These are phyloP conservation scores for Staurois parvus DNA, from an alignment of 2,797 vertebrate species.

Conservation along the genomic window DNA sequence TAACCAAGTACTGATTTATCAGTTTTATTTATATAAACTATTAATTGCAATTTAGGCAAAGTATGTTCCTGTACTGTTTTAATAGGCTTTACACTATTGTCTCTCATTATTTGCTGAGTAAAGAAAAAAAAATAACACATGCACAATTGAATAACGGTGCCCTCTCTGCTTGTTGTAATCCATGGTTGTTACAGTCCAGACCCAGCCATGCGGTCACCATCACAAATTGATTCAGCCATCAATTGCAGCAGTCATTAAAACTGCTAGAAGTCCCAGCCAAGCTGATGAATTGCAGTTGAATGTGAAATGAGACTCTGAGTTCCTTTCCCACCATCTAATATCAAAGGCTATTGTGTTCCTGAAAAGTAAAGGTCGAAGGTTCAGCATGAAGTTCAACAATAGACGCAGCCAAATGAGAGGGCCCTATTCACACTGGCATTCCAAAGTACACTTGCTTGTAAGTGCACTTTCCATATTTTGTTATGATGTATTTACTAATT, in stretches of 20 bases:
- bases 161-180: constrained; percentile 84
- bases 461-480: constrained; percentile 76
- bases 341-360: constrained; percentile 92
- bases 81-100: constrained; percentile 76
- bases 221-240: constrained; percentile 95
- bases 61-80: constrained; percentile 42
- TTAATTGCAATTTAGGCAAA: constrained; percentile 22
- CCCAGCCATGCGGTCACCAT: constrained; percentile 89
- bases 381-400: constrained; percentile 87
- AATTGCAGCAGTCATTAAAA: constrained; percentile 89
- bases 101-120: constrained; percentile 74
- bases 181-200: constrained; percentile 87
- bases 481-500: constrained; percentile 81
- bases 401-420: constrained; percentile 80
- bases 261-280: constrained; percentile 80
- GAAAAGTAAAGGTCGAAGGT: constrained; percentile 88
- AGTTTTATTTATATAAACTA: constrained; percentile 8
- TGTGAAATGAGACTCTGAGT: constrained; percentile 83
- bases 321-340: constrained; percentile 90
- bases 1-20: neutral
- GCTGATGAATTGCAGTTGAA: constrained; percentile 86
- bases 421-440: constrained; percentile 76
- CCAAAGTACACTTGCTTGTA: constrained; percentile 77
- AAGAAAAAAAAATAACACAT: constrained; percentile 64
- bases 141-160: constrained; percentile 77